Percentiles rank a stretch among this genome's conserved stretches.
These are phyloP conservation scores for Mesitornis unicolor DNA, from an alignment of 2,113 vertebrate genomes.

Conservation along the genomic window DNA sequence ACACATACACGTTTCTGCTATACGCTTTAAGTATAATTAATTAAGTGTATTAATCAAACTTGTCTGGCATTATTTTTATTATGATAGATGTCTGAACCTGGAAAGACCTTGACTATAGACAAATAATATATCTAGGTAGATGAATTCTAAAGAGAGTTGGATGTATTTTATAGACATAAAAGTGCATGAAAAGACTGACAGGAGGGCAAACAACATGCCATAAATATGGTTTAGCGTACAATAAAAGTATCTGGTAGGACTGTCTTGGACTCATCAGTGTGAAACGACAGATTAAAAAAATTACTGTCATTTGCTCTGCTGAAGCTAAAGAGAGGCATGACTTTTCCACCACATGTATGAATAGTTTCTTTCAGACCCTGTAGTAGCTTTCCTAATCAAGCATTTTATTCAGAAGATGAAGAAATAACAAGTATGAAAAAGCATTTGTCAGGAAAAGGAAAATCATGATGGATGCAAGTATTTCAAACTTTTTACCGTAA, in stretches of 20 bases:
- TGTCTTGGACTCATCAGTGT: neutral
- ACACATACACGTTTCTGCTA: neutral
- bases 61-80: neutral
- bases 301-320: neutral
- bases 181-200: neutral
- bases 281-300: neutral
- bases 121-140: neutral
- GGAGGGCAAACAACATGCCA: neutral
- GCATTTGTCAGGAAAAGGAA: constrained; percentile 19
- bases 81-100: neutral
- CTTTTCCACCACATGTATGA: neutral
- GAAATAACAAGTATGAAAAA: constrained; percentile 44
- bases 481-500: constrained; percentile 24
- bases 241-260: neutral
- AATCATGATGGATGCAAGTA: constrained; percentile 12
- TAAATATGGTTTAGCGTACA: neutral
- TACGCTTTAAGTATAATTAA: neutral
- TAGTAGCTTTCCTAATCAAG: constrained; percentile 7
- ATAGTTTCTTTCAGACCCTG: constrained; percentile 25
- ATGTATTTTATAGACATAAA: neutral
- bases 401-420: constrained; percentile 25
- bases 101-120: neutral
- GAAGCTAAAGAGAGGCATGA: neutral
- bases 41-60: neutral
- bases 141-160: neutral